These are phyloP conservation scores for Enteromius unitaeniatus DNA, from an alignment of 2,797 vertebrate genomes.

Conservation along the genomic window DNA sequence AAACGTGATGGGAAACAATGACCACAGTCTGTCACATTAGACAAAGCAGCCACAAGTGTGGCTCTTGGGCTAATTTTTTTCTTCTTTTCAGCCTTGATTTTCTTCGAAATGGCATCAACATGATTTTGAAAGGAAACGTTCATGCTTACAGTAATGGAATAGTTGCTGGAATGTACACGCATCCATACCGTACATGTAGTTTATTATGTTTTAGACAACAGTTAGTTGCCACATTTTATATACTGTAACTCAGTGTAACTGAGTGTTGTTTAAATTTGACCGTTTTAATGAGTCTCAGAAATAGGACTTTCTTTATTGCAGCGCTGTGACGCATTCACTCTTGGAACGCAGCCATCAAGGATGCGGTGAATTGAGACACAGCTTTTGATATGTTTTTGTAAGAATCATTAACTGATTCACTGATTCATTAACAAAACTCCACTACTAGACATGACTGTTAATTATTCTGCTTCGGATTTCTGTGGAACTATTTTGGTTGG, in stretches of 20 bases:
- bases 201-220: not conserved
- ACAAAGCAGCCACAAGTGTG: not conserved
- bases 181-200: not conserved
- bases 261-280: not conserved
- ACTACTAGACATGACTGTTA: no score
- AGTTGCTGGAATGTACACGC: not conserved
- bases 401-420: not conserved
- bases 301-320: not conserved
- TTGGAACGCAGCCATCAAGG: not conserved
- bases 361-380: not conserved
- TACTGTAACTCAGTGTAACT: not conserved
- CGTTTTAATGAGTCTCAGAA: no score
- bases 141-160: not conserved
- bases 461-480: not conserved
- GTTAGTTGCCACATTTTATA: not conserved
- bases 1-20: conserved; percentile 9
- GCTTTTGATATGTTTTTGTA: not conserved
- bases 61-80: not conserved
- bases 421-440: not conserved
- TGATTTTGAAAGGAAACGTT: not conserved
- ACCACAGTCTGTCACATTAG: not conserved
- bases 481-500: not conserved
- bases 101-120: not conserved
- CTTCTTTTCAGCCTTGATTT: not conserved
- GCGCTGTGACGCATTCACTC: not conserved